phyloP scores from a whole-genome alignment of 2,797 vertebrate genomes.

The Sebastes hubbsi region DNA sequence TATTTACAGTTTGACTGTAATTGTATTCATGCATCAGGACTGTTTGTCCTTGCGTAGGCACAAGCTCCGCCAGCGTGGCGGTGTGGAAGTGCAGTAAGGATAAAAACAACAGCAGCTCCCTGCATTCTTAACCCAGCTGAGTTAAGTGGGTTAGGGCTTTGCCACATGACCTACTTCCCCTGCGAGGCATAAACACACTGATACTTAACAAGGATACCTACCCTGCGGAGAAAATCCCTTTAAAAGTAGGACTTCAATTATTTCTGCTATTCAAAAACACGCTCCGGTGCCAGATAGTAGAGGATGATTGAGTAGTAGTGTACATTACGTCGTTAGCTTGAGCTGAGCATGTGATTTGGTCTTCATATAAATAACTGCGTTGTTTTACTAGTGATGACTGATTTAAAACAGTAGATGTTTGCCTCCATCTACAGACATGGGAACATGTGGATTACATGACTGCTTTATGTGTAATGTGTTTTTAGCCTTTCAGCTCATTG shows the following conservation, averaged over 20 bases:
- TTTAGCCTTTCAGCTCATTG: neutral
- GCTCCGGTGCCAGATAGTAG: neutral
- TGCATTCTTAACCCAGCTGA: slow-evolving; percentile 59
- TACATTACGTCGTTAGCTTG: neutral
- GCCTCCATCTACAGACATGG: neutral
- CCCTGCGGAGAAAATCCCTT: slow-evolving; percentile 51
- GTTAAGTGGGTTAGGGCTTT: slow-evolving; percentile 74
- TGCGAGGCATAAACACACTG: slow-evolving; percentile 43
- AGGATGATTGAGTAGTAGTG: neutral
- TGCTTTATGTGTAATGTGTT: neutral
- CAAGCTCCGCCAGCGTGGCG: neutral
- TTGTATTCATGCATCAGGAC: neutral
- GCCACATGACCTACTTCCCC: slow-evolving; percentile 69
- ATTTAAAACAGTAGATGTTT: neutral
- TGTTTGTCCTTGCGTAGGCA: neutral
- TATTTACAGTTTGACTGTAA: neutral
- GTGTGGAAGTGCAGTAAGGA: slow-evolving; percentile 37
- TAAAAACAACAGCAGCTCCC: slow-evolving; percentile 64
- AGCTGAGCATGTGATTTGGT: neutral
- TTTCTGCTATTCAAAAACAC: slow-evolving; percentile 25
- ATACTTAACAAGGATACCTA: slow-evolving; percentile 42
- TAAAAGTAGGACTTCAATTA: slow-evolving; percentile 47
- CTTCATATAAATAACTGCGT: neutral
- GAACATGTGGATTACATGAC: neutral
- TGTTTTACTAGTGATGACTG: neutral